Evolutionary conservation across 2,113 vertebrate species (phyloP), one percentile per base, ranked within the genome.

Genomic region (Scortum barcoo): DNA sequence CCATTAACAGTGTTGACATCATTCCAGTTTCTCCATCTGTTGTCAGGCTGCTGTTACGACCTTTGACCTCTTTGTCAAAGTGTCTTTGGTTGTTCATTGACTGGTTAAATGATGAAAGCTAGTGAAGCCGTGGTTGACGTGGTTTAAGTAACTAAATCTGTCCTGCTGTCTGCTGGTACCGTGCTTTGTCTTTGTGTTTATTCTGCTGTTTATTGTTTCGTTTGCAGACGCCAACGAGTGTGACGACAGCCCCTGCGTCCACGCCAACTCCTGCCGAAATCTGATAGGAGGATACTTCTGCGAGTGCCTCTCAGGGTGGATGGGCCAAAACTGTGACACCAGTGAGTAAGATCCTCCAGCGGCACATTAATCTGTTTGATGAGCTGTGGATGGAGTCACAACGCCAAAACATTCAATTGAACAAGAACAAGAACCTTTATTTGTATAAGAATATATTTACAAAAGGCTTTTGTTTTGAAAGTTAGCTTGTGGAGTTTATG

Each of bases 221-320:
- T 48, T 91, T 89, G n/a, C 89, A 93, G 97, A 99, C 92, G 97
- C 97, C 19, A 96, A 99, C 83, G 97, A 98, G 88, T 99, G 97
- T 6, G 95, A 97, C 68, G 93, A 94, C 78, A 94, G 93, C 85
- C 97, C 97, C 30, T 99, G 97, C 77, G 94, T 96, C 71, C 96
- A 98, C 82, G 97, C 97, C 86, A 95, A 96, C 81, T 96, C 96
- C 81, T 99, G 97, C 93, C 95, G 96, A 76, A 99, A 99, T 83
- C 94, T 99, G 89, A 98, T 99, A 71, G 97, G 96, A 42, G 96
- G 96, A 91, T 99, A 99, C 89, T 98, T 97, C 92, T 99, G 97
- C 48, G 96, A 97, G 86, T 99, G 97, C 76, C 90, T 97, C 63
- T 93, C 96, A 0, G 97, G 97, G 68, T 99, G 97, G 97, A 96